These are phyloP conservation scores for Alligator mississippiensis DNA, from an alignment of 2,113 vertebrate species.

Conservation along the genomic window DNA sequence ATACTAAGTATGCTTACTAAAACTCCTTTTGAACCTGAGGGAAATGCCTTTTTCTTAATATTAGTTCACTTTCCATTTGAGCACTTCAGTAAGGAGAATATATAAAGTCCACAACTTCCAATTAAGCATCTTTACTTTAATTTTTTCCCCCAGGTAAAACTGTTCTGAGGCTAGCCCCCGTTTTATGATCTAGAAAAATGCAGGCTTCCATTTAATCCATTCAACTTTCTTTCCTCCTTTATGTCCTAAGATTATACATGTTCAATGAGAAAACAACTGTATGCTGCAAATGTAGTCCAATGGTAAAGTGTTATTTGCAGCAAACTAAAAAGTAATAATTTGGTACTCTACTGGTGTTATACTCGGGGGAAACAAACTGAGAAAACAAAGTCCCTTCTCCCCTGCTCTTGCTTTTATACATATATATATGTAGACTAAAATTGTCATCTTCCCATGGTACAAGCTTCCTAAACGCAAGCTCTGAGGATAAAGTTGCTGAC, in stretches of 20 bases:
- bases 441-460: slow-evolving; percentile 15
- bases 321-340: not conserved
- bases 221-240: not conserved
- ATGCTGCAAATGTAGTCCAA: not conserved
- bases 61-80: not conserved
- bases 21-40: not conserved
- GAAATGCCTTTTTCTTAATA: not conserved
- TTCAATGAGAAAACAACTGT: not conserved
- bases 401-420: not conserved
- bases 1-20: not conserved
- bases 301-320: not conserved
- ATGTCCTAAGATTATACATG: not conserved
- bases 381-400: not conserved
- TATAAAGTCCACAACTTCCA: not conserved
- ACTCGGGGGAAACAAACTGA: not conserved
- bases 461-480: not conserved
- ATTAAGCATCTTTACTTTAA: not conserved
- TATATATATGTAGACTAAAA: not conserved
- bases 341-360: not conserved
- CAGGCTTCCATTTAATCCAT: not conserved
- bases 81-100: not conserved
- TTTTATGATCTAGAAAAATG: not conserved
- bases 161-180: not conserved
- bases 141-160: slow-evolving; percentile 1
- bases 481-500: not conserved